Evolutionary conservation across 2,888 invertebrate genomes (phyloP), one percentile per base, ranked within the genome.

Genomic region (Trissolcus japonicus): DNA sequence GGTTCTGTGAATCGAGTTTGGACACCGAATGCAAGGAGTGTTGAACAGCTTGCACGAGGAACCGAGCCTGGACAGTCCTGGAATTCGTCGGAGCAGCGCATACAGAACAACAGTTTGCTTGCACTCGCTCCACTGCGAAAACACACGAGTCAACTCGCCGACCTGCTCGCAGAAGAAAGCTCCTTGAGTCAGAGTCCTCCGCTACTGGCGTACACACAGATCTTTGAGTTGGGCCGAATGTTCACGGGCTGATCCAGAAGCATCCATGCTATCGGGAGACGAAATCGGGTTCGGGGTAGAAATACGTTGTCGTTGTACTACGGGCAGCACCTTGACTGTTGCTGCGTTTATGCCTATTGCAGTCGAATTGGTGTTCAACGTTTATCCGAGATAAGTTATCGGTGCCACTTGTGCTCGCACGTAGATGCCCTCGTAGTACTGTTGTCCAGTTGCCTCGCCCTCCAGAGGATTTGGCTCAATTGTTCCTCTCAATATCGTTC

Each of bases 21-120:
- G 91, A 88, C 79, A 91, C 91, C 40, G 92, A 91, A 78, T 92
- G 89, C 56, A 92, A 83, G 25, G 90, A 90, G 82, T 92, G 95
- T 84, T 97, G 95, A 82, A 98, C 93, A 62, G 96, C 95, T 84
- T 95, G 93, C 85, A 95, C 95, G 81, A 98, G 91, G 89, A 98
- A 95, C 87, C 94, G 93, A 76, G 96, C 93, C 84, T 96, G 97
- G 14, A 94, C 94, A 87, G 95, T n/a, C n/a, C 95, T 35, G 95
- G 94, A 81, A 97, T 92, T 80, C 95, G 94, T 83, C 96, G 94
- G 83, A 97, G 92, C 83, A 98, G 90, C 62, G 97, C 95, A 89
- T 96, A 97, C 82, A 97, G 92, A 65, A 96, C 96, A 79, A 98
- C 96, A 1, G 97, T 96, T 86, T 95, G 94, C 90, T 97, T 97